Conservation (phyloP, 92 coral and sea anemone genomes). For the Nematostella vectensis region DNA sequence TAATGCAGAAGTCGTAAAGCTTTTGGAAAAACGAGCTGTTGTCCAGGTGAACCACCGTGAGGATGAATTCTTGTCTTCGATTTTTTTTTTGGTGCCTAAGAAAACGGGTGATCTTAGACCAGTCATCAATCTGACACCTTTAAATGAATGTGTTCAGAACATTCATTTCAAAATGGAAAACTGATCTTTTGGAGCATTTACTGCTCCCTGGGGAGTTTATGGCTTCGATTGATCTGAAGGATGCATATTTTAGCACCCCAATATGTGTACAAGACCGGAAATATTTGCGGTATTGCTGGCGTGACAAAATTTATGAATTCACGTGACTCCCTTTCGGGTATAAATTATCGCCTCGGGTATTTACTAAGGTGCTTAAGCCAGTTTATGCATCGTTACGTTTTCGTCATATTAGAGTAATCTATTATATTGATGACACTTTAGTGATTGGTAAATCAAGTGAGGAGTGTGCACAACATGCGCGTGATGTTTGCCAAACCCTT, state of each 20-base stretch:
- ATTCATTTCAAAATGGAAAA: conserved; percentile 57
- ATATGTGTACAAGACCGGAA: conserved; percentile 29
- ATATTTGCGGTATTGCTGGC: conserved; percentile 41
- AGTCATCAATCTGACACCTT: conserved; percentile 33
- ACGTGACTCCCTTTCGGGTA: conserved; percentile 50
- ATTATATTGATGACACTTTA: conserved; percentile 31
- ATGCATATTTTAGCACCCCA: conserved; percentile 55
- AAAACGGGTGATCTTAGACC: conserved; percentile 37
- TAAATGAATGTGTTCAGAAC: conserved; percentile 36
- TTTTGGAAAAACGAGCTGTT: conserved; percentile 14
- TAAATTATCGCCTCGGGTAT: conserved; percentile 43
- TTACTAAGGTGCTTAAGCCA: conserved; percentile 48
- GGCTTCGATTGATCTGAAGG: conserved; percentile 43
- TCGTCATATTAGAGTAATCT: conserved; percentile 15
- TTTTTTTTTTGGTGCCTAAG: conserved; percentile 34
- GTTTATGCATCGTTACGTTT: conserved; percentile 6
- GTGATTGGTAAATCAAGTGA: too few relatives aligned
- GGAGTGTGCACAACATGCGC: too few relatives aligned
- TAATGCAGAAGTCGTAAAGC: neutral
- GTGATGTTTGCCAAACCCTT: too few relatives aligned
- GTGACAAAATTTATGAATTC: conserved; percentile 19
- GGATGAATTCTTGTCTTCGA: conserved; percentile 4
- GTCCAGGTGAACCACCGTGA: neutral
- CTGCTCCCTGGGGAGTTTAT: conserved; percentile 32
- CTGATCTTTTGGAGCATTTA: conserved; percentile 11